These are phyloP conservation scores for Etia nguti DNA, from an alignment of 2,113 vertebrate genomes.

Conservation along the genomic window DNA sequence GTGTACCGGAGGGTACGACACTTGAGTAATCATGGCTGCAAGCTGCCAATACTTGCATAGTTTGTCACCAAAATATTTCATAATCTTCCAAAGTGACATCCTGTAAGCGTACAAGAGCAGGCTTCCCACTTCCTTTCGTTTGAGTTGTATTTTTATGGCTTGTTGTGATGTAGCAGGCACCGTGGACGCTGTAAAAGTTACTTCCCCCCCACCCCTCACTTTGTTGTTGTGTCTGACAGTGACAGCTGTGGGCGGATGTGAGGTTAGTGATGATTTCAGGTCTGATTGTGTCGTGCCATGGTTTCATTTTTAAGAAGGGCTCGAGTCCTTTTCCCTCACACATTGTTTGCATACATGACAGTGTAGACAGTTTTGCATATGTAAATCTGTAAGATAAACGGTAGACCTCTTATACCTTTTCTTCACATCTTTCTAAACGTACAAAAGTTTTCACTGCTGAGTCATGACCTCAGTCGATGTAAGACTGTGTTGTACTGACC, in stretches of 20 bases:
- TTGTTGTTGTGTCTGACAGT: background rate
- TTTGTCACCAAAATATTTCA: background rate
- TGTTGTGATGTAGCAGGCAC: background rate
- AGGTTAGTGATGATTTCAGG: background rate
- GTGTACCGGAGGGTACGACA: background rate
- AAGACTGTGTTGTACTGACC: background rate
- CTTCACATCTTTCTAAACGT: fast-evolving
- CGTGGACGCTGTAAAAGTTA: background rate
- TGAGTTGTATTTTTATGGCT: background rate
- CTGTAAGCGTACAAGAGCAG: background rate
- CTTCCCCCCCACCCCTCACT: background rate
- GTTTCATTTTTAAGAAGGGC: background rate
- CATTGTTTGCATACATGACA: background rate
- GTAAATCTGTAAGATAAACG: background rate
- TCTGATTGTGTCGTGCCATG: background rate
- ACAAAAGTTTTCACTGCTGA: background rate
- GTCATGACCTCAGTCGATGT: background rate
- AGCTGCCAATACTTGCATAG: background rate
- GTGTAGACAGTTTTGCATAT: background rate
- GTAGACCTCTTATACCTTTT: background rate
- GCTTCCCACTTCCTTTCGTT: background rate
- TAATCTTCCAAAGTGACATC: background rate
- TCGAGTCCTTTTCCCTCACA: background rate
- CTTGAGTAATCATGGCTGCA: background rate
- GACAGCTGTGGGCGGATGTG: background rate